Evolutionary conservation across 30 jellyfish, hydroid and myxozoan species (phyloP).

Genomic region (Pseudorhiza aurosa): DNA sequence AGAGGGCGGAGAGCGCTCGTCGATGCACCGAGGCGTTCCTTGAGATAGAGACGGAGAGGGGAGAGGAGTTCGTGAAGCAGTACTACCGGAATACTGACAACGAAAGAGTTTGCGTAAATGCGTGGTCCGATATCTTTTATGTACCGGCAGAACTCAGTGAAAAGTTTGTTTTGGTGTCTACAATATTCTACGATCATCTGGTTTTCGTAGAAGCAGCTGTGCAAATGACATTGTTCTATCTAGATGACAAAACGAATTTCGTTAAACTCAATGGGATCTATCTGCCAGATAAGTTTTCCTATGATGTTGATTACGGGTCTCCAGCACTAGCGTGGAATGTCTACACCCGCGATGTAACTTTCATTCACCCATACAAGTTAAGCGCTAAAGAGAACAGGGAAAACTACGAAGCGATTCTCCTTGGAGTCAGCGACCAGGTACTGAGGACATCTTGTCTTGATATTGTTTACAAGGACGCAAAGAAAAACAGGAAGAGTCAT

Average conservation of each 20-base stretch:
- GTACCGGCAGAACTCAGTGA: conserved; percentile 37
- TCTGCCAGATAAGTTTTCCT: conserved; percentile 65
- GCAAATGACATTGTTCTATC: conserved; percentile 22
- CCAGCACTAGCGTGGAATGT: conserved; percentile 62
- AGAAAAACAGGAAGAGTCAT: neutral
- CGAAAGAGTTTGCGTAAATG: conserved; percentile 54
- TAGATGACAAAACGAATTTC: conserved; percentile 33
- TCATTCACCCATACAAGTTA: conserved; percentile 69
- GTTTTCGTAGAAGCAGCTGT: conserved; percentile 76
- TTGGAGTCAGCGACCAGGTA: conserved; percentile 56
- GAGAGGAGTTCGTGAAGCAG: conserved; percentile 15
- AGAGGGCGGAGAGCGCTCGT: conserved; percentile 53
- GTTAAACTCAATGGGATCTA: conserved; percentile 32
- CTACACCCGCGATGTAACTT: conserved; percentile 46
- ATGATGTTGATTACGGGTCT: conserved; percentile 31
- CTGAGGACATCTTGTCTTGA: conserved; percentile 59
- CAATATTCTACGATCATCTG: conserved; percentile 56
- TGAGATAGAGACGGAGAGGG: conserved; percentile 20
- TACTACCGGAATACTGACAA: conserved; percentile 55
- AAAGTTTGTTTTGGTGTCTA: conserved; percentile 27
- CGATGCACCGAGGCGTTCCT: conserved; percentile 65
- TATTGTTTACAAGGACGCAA: conserved; percentile 16
- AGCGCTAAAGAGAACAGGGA: conserved; percentile 26
- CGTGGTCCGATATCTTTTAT: conserved; percentile 73
- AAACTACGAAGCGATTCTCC: conserved; percentile 22